Evolutionary conservation across 2,888 invertebrate genomes (phyloP).

Genomic region (Drosophila prolongata): DNA sequence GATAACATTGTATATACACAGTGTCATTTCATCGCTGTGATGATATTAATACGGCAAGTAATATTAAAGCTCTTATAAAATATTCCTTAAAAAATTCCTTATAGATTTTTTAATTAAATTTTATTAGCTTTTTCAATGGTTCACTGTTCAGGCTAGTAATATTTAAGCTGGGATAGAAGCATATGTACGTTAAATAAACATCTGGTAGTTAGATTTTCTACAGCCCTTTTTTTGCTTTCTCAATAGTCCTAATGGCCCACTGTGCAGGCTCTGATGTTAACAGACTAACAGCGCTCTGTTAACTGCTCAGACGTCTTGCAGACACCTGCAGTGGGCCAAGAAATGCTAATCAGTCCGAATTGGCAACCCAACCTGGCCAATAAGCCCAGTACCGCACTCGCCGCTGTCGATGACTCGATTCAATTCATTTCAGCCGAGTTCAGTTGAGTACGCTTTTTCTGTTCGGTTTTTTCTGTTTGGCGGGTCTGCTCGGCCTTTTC

Average conservation of each 20-base stretch:
- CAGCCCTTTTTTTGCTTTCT: neutral
- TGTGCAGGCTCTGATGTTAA: conserved; percentile 12
- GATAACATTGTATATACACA: too few species aligned
- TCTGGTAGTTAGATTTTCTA: too few species aligned
- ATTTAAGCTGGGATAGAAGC: too few species aligned
- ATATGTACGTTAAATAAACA: too few species aligned
- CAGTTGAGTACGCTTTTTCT: conserved; percentile 6
- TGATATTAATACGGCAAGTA: too few species aligned
- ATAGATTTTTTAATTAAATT: too few species aligned
- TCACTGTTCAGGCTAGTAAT: neutral
- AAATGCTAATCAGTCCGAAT: conserved; percentile 39
- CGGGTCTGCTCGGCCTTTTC: conserved; percentile 38
- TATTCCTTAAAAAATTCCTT: too few species aligned
- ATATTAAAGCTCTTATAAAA: too few species aligned
- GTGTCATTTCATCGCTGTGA: too few species aligned
- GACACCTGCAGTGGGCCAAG: conserved; percentile 35
- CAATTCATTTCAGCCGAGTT: conserved; percentile 22
- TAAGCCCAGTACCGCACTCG: conserved; percentile 28
- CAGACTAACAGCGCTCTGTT: conserved; percentile 15
- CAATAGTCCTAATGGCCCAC: neutral
- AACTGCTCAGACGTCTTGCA: conserved; percentile 2
- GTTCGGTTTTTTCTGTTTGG: conserved; percentile 11
- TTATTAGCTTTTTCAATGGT: too few species aligned
- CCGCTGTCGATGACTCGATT: conserved; percentile 33
- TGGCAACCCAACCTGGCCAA: conserved; percentile 42